Evolutionary conservation across 2,113 vertebrate genomes (phyloP).

Genomic region (Tringa solitaria): DNA sequence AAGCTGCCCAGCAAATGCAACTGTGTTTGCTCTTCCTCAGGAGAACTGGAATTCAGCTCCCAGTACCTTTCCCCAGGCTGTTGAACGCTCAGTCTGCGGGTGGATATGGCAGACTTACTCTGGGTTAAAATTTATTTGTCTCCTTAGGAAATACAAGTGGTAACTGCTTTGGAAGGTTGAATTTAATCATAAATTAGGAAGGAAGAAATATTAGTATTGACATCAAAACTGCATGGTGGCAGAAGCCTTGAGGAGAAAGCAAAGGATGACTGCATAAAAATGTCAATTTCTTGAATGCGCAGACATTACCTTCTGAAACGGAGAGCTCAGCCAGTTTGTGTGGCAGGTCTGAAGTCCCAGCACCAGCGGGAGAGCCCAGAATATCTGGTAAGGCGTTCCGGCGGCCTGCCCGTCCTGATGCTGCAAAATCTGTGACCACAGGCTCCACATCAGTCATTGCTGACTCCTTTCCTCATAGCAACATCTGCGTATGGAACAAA

Average conservation of each 20-base stretch:
- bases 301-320: constrained; percentile 77
- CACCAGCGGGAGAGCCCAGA: constrained; percentile 71
- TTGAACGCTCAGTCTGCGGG: background rate
- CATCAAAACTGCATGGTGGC: background rate
- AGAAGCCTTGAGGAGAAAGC: background rate
- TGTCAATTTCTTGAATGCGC: background rate
- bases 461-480: constrained; percentile 82
- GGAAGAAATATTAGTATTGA: background rate
- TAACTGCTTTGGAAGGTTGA: background rate
- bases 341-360: constrained; percentile 76
- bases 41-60: background rate
- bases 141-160: background rate
- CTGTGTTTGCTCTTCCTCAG: background rate
- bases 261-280: background rate
- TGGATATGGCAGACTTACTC: background rate
- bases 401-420: constrained; percentile 84
- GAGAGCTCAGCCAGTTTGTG: constrained; percentile 79
- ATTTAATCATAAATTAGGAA: background rate
- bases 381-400: constrained; percentile 88
- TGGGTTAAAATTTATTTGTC: background rate
- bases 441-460: constrained; percentile 89
- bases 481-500: constrained; percentile 68
- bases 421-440: constrained; percentile 80
- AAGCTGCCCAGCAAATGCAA: background rate
- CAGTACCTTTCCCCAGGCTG: background rate